Evolutionary conservation across 2,113 vertebrate genomes (phyloP).

Genomic region (Oncorhynchus kisutch): DNA sequence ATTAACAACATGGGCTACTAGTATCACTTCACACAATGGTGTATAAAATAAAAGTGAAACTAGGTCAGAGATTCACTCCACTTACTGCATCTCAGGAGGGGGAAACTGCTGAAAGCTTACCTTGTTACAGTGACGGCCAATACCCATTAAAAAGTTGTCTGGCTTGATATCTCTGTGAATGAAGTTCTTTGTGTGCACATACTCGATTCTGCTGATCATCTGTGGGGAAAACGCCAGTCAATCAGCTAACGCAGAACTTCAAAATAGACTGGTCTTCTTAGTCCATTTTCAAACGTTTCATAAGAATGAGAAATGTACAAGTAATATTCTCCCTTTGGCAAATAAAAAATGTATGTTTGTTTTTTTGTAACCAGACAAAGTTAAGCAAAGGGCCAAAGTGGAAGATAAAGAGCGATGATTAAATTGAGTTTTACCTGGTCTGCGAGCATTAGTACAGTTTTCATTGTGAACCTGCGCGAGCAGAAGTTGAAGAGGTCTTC

Average conservation of each 20-base stretch:
- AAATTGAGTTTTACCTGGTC: slow-evolving; percentile 85
- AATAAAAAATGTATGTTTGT: too few species aligned
- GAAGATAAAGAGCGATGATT: too few species aligned
- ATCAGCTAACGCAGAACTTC: not conserved
- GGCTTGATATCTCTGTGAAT: slow-evolving; percentile 99
- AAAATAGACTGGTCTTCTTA: too few species aligned
- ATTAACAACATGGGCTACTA: not conserved
- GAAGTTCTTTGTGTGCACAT: slow-evolving; percentile 99
- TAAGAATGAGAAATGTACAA: too few species aligned
- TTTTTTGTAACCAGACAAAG: not conserved
- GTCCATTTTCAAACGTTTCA: too few species aligned
- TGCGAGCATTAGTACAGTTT: slow-evolving; percentile 99
- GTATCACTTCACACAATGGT: not conserved
- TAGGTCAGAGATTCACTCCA: not conserved
- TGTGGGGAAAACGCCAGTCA: slow-evolving; percentile 55
- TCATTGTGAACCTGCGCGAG: slow-evolving; percentile 99
- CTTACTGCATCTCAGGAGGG: not conserved
- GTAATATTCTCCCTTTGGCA: too few species aligned
- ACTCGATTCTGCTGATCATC: slow-evolving; percentile 99
- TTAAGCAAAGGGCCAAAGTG: not conserved
- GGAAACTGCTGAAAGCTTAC: slow-evolving; percentile 76
- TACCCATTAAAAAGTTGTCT: slow-evolving; percentile 99
- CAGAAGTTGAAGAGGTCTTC: slow-evolving; percentile 99
- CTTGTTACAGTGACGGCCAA: slow-evolving; percentile 99
- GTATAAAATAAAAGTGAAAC: not conserved